Conservation (phyloP, 2,888 invertebrate genomes). For the Megastigmus dorsalis region DNA sequence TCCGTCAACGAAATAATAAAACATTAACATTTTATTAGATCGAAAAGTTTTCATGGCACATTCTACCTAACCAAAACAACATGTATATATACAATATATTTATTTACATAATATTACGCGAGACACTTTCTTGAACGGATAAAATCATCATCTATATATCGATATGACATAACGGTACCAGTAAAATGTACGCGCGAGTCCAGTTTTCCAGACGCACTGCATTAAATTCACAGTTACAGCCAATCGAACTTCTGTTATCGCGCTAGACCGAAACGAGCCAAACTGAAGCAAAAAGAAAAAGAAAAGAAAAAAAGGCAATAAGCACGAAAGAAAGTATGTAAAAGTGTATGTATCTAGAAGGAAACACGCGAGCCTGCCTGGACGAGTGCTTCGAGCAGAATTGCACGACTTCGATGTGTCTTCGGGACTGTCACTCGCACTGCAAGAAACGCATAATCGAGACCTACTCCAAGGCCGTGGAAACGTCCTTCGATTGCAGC, state of each 20-base stretch:
- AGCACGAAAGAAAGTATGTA: background rate
- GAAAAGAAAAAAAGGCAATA: too few species aligned
- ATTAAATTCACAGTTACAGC: constrained; percentile 24
- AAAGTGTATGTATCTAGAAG: constrained; percentile 24
- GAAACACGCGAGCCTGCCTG: constrained; percentile 53
- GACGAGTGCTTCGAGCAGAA: constrained; percentile 60
- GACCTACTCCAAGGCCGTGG: constrained; percentile 61
- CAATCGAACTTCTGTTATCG: background rate
- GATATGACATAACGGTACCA: too few species aligned
- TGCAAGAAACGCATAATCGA: constrained; percentile 64
- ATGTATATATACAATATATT: too few species aligned
- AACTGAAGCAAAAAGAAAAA: too few species aligned
- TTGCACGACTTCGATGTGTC: constrained; percentile 60
- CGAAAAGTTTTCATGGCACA: too few species aligned
- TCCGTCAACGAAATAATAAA: too few species aligned
- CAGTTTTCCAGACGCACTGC: background rate
- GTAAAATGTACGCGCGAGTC: too few species aligned
- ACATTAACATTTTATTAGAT: too few species aligned
- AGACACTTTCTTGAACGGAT: too few species aligned
- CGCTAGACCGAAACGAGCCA: background rate
- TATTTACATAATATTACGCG: too few species aligned
- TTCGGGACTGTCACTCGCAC: constrained; percentile 63
- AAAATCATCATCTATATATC: too few species aligned
- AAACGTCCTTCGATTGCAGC: constrained; percentile 61
- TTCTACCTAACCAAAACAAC: too few species aligned